Conservation (phyloP, 2,113 vertebrate species). For the Charina bottae region DNA sequence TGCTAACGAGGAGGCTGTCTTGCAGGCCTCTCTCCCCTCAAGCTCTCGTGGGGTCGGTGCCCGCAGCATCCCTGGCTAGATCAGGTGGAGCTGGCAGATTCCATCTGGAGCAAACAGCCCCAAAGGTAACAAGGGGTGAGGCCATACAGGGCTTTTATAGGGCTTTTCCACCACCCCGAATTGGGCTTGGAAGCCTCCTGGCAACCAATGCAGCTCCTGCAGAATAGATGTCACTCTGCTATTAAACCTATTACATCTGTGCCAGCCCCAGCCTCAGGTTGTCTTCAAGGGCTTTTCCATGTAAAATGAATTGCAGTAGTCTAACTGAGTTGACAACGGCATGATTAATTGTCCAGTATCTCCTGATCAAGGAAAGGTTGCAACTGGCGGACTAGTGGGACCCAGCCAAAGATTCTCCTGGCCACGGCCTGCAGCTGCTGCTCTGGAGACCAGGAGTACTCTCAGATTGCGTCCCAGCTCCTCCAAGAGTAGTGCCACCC, state of each 20-base stretch:
- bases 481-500: background rate
- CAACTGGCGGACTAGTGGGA: background rate
- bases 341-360: background rate
- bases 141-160: background rate
- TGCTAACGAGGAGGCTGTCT: background rate
- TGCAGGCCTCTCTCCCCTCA: background rate
- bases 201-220: background rate
- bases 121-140: background rate
- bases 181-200: background rate
- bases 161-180: background rate
- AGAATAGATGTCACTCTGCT: background rate
- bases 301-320: background rate
- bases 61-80: background rate
- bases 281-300: background rate
- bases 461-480: background rate
- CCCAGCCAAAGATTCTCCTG: background rate
- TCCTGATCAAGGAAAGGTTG: background rate
- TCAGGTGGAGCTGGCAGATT: background rate
- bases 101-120: background rate
- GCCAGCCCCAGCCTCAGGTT: background rate
- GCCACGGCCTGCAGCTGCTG: background rate
- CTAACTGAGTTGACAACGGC: background rate
- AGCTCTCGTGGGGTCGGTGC: background rate
- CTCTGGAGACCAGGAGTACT: background rate
- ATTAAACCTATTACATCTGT: background rate